Base-by-base conservation (phyloP, 2,113 vertebrate genomes). In the Phoxinus phoxinus region DNA sequence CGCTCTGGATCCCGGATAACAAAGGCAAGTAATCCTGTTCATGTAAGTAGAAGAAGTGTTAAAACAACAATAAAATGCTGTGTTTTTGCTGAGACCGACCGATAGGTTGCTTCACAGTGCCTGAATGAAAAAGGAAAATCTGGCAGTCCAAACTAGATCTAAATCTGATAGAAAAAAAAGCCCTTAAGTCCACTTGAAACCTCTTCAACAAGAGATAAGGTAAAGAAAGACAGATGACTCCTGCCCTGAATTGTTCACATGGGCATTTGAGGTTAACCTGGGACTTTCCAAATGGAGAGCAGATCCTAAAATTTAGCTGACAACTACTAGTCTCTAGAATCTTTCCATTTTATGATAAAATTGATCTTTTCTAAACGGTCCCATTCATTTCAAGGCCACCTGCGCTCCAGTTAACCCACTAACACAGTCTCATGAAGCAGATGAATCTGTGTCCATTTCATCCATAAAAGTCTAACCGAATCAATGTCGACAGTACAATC, bases 301-400 rank as follows among this genome's bases (percentile, higher is more conserved):
- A 77, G 48, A 77, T 23, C 35, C 13, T 63, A 59, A 44, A 63
- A 63, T 27, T 25, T 56, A 67, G 59, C 35, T 3, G 25, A 81
- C 3, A 51, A 15, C 63, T 69, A 27, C 27, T 32, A 53, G n/a
- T 61, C 17, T 71, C 37, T 27, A 84, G 35, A 72, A 30, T 84
- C 6, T 63, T 86, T 84, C 32, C 30, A 69, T 80, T 74, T 86
- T 35, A 69, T 37, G 23, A 78, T 35, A 23, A 78, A 37, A 37
- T 58, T 58, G 4, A 35, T 19, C 46, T 82, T 44, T 37, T 48
- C 84, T 67, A 46, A 63, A 27, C 25, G 35, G 61, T 84, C 32
- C 21, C n/a, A 41, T 48, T 74, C 25, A 71, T 77, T 86, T 44
- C 25, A 78, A 6, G 10, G 32, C 23, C 74, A 35, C 25, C 37